phyloP scores from a whole-genome alignment of 2,113 vertebrate species.

The Mustela lutreola region DNA sequence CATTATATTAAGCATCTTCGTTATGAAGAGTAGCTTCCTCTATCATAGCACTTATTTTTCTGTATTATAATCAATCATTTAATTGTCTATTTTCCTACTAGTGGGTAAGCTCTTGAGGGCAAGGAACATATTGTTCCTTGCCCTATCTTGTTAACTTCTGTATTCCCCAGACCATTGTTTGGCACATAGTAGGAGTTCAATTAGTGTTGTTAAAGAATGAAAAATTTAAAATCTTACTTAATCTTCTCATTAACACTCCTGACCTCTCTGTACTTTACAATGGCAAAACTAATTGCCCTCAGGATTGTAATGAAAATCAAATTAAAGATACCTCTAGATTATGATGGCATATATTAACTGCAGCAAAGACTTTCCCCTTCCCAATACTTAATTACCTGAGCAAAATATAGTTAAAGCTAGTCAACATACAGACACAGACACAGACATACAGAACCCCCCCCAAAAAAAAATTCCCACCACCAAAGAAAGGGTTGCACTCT shows the following conservation, averaged over 20 bases:
- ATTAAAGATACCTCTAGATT: not conserved
- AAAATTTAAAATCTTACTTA: not conserved
- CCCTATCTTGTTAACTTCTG: not conserved
- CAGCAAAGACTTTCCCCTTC: not conserved
- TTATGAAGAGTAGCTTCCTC: not conserved
- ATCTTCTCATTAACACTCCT: conserved; percentile 2
- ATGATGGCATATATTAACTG: not conserved
- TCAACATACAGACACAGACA: not conserved
- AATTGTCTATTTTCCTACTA: not conserved
- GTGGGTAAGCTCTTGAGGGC: not conserved
- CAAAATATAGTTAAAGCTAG: conserved; percentile 6
- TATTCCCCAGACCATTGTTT: not conserved
- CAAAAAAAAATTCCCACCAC: not conserved
- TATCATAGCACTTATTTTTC: conserved; percentile 11
- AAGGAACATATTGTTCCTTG: no score
- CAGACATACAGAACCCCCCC: not conserved
- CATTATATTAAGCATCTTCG: not conserved
- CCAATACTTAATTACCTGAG: not conserved
- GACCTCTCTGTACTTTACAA: conserved; percentile 24
- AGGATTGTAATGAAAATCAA: conserved; percentile 1
- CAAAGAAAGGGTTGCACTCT: not conserved
- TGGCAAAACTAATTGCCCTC: not conserved
- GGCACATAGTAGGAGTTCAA: not conserved
- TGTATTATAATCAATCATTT: not conserved
- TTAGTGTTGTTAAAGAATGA: conserved; percentile 45